Base-by-base conservation (phyloP, 2,113 vertebrate species). In the Leucosticte australis region DNA sequence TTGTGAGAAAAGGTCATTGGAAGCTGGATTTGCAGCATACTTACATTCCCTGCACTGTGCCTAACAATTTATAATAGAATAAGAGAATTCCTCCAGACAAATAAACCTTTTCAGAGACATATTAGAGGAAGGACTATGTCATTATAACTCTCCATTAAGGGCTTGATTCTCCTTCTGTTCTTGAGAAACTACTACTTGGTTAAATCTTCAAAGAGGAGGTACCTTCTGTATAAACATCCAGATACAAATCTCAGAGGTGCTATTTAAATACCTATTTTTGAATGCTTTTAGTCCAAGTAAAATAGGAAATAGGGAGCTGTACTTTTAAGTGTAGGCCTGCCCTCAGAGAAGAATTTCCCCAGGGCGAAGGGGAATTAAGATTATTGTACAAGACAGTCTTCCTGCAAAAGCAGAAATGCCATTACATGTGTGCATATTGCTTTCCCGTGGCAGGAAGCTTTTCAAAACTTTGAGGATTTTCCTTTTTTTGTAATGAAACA, bases 1-100 rank as follows among this genome's bases (percentile, higher is more conserved):
- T 90, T 92, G 50, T 90, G 59, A 87, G 81, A 94, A 96, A 88
- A 93, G 83, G 68, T 92, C 87, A 81, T 75, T 82, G 67, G 79
- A 76, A 96, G 49, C 63, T 90, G 70, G 26, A 42, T 94, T 93
- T 94, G 68, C 65, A 73, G 50, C 35, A n/a, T 59, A 28, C 31
- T 85, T 92, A 7, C 6, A 52, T 92, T 92, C 92, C 55, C 84
- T 77, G 39, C 22, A 42, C 78, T 67, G 39, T 90, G 60, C 68
- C 69, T 88, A 63, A 78, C 70, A 82, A 44, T 91, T 93, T 88
- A 63, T 76, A 92, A 55, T 52, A 59, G 83, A 26, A 82, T 24
- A 77, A 73, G 21, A 83, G 31, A 76, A 87, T 91, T 93, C 53
- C 87, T 87, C 31, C 62, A 95, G 59, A 35, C 70, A 87, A 90